Evolutionary conservation across 2,113 vertebrate species (phyloP), one percentile per base, ranked within the genome.

Genomic region (Carassius auratus): DNA sequence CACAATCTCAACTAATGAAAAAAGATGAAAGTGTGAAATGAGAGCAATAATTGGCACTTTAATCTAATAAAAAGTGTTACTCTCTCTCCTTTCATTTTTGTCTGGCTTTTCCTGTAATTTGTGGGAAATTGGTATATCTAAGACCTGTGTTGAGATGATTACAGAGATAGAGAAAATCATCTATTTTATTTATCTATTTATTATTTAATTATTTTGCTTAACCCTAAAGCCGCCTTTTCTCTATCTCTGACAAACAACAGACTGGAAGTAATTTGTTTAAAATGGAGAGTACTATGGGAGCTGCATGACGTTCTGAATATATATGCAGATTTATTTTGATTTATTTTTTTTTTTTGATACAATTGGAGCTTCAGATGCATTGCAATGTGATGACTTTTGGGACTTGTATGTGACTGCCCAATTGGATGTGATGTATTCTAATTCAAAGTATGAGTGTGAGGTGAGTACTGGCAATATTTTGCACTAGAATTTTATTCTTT

Each of bases 1-100:
- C 48, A 45, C 9, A 57, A 59, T 83, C 50, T 83, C 50, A 57
- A 42, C 21, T 83, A 55, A 57, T 52, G 50, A 38, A 50, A 73
- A 57, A 73, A 36, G 30, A 19, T 45, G 30, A 55, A 81, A 73
- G 12, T 83, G 81, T 83, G 81, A 73, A 83, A 69, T 81, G 36
- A 85, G 50, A 61, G 21, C 33, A 59, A 38, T 83, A 83, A 83
- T 83, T 83, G 81, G 50, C 50, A 73, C 33, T 83, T 83, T 83
- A 68, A 81, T 81, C n/a, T 50, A 68, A 81, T 81, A 64, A 81
- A 15, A 66, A 81, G 78, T 23, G 9, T 68, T 10, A 57, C 30
- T 79, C n/a, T 82, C 52, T 13, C 19, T n/a, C 14, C 81, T 73
- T 55, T 14, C 13, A 76, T 86, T 5, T 84, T 50, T 26, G 19